Evolutionary conservation across 2,888 invertebrate genomes (phyloP).

Genomic region (Parasteatoda lunata): DNA sequence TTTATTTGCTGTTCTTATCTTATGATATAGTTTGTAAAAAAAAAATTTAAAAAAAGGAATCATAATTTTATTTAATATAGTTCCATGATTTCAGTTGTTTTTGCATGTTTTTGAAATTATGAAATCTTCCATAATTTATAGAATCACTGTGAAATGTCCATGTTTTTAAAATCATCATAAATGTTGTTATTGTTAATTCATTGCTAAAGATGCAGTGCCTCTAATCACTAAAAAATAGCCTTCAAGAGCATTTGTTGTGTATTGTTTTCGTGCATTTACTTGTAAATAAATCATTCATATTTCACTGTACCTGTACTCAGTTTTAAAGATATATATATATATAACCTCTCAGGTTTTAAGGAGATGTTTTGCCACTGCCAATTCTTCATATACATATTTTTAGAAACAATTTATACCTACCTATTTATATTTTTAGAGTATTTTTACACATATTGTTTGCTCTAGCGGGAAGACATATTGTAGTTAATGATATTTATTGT

Average conservation of each 20-base stretch:
- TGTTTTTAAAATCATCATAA: neutral
- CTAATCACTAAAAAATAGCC: neutral
- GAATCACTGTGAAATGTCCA: neutral
- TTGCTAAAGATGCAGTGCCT: neutral
- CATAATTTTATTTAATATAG: no score
- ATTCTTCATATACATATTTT: neutral
- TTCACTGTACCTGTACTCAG: neutral
- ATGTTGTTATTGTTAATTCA: neutral
- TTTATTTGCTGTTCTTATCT: no score
- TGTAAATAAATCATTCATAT: neutral
- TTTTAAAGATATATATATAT: neutral
- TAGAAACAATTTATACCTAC: neutral
- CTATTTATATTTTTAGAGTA: neutral
- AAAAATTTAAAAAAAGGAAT: no score
- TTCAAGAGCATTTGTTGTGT: neutral
- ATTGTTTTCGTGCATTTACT: neutral
- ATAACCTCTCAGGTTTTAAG: neutral
- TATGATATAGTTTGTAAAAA: no score
- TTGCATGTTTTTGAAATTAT: neutral
- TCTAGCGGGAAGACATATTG: neutral
- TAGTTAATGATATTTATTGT: neutral
- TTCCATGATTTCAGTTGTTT: no score
- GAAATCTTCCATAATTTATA: neutral
- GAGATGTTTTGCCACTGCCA: conserved; percentile 2
- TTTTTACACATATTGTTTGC: neutral